Evolutionary conservation across 1,140 invertebrate genomes (phyloP).

Genomic region (Portunus trituberculatus): DNA sequence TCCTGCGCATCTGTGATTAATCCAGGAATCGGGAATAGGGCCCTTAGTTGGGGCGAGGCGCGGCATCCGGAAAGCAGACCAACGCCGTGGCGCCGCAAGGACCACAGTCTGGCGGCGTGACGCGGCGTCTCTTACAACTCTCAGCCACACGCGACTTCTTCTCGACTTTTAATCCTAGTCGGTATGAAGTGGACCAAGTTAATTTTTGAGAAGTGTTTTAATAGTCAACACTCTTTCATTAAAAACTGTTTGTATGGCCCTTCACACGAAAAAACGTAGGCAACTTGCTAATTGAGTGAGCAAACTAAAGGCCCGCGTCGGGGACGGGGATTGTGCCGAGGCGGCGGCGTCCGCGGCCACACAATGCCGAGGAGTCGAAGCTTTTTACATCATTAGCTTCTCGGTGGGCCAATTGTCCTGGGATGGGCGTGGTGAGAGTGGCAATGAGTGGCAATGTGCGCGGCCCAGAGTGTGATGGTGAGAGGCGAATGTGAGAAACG

Average conservation of each 20-base stretch:
- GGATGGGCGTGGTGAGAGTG: conserved; percentile 59
- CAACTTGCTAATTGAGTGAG: conserved; percentile 78
- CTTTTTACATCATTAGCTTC: conserved; percentile 71
- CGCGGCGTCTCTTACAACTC: conserved; percentile 12
- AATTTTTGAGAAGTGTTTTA: conserved; percentile 78
- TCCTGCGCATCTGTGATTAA: conserved; percentile 78
- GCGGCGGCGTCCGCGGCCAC: conserved; percentile 40
- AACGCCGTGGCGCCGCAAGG: background rate
- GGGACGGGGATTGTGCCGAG: conserved; percentile 62
- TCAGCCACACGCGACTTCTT: conserved; percentile 57
- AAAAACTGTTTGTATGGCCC: conserved; percentile 77
- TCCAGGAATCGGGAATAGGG: conserved; percentile 56
- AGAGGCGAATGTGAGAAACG: conserved; percentile 69
- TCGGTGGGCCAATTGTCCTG: conserved; percentile 46
- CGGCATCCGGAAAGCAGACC: conserved; percentile 46
- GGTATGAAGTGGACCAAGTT: conserved; percentile 78
- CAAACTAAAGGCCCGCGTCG: conserved; percentile 65
- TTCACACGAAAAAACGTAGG: conserved; percentile 76
- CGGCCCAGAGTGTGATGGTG: conserved; percentile 58
- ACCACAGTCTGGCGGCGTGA: background rate
- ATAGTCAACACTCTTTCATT: conserved; percentile 78
- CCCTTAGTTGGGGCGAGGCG: background rate
- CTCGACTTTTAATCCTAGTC: conserved; percentile 77
- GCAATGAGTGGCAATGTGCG: conserved; percentile 57
- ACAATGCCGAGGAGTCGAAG: conserved; percentile 68